Base-by-base conservation (phyloP, 1,140 invertebrate genomes). In the Cydia strobilella region DNA sequence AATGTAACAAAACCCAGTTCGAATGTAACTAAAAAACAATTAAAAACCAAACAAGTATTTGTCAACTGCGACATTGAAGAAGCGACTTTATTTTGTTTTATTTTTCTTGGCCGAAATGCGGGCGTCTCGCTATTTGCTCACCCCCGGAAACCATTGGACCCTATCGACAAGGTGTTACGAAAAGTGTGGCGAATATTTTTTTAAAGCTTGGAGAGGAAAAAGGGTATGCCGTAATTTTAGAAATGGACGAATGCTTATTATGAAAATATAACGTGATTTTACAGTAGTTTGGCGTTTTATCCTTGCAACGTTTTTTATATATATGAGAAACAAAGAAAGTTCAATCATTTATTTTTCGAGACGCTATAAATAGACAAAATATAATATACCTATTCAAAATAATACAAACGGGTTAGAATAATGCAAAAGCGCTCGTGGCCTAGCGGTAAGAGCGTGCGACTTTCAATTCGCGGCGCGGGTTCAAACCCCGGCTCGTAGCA, bases 61-160 rank as follows among this genome's bases (percentile, higher is more conserved):
- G 62, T 74, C 59, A 35, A 31, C 72, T 45, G 39, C 35, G 66
- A 75, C 73, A 12, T 20, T 20, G 20, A 59, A 13, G 63, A 27
- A 66, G 25, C 25, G 27, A 65, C 63, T 66, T 66, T 66, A 66
- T 66, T 66, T 66, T 66, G 63, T 66, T 66, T 66, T 66, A 66
- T 66, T 66, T 66, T 35, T 18, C 18, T 23, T 59, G 54, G 63
- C 27, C 15, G 63, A 66, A 63, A 66, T 66, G 63, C 63, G 63
- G 63, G 63, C 63, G 63, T 35, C 27, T 66, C 63, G 13, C 25
- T 66, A 66, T 66, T 66, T 66, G 15, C 63, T 66, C 27, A 27
- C 25, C 63, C 63, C n/a, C 13, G 27, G n/a, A 63, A 31, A 27
- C 63, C 27, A 66, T 66, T 35, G 63, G 35, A 31, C 27, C 63